Conservation (phyloP, 1,140 invertebrate genomes). For the Sinella curviseta region DNA sequence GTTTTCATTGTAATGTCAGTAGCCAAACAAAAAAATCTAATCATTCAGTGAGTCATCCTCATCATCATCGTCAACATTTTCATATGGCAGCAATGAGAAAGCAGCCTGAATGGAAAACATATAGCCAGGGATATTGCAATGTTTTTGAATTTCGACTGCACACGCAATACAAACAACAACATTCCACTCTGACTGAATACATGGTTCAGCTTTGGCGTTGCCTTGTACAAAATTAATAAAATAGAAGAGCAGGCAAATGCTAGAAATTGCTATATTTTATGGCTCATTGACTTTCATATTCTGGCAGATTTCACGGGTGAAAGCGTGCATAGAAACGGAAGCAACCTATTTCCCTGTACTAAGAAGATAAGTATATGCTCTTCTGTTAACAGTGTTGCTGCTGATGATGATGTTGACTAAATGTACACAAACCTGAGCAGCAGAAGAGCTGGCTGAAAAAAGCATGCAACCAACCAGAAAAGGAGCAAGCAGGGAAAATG, state of each 20-base stretch:
- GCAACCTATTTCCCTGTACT: neutral
- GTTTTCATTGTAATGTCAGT: too few species aligned
- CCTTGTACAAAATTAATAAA: conserved; percentile 1
- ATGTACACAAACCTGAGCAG: neutral
- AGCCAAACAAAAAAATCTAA: conserved; percentile 9
- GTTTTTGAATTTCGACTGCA: too few species aligned
- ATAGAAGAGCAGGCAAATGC: neutral
- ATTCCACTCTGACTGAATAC: too few species aligned
- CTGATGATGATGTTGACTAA: neutral
- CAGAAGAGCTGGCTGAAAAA: too few species aligned
- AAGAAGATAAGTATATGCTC: neutral
- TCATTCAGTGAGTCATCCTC: conserved; percentile 9
- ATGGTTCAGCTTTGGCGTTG: neutral
- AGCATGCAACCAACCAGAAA: too few species aligned
- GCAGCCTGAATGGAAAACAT: too few species aligned
- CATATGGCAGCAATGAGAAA: too few species aligned
- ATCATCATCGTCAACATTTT: neutral
- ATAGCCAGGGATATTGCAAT: too few species aligned
- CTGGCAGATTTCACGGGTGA: conserved; percentile 16
- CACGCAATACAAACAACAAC: too few species aligned
- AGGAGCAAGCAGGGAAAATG: too few species aligned
- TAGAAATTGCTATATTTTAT: conserved; percentile 21
- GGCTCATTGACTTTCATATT: conserved; percentile 21
- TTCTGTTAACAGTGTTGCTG: neutral
- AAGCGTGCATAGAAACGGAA: neutral